A percentile compares a stretch with the other conserved stretches of the same genome.
These are phyloP conservation scores for Benitochromis conjunctus DNA, from an alignment of 2,113 vertebrate genomes.

Conservation along the genomic window DNA sequence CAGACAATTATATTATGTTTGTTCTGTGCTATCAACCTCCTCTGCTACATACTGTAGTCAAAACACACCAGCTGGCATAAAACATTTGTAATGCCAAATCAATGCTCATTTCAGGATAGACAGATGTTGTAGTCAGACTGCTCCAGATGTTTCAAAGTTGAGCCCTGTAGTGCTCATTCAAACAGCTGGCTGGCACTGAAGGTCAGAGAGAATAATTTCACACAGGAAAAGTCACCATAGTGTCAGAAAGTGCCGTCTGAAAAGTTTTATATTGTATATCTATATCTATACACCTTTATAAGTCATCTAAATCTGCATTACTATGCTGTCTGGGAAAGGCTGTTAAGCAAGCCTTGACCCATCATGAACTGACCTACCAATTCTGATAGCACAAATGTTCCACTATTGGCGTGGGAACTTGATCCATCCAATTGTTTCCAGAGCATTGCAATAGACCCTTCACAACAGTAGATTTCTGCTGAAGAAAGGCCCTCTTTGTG, in stretches of 20 bases:
- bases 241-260: background rate
- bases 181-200: constrained; percentile 19
- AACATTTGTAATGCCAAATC: background rate
- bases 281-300: background rate
- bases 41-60: background rate
- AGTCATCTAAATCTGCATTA: background rate
- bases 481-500: constrained; percentile 86
- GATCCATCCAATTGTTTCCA: constrained; percentile 85
- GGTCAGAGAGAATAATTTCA: background rate
- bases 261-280: background rate
- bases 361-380: background rate
- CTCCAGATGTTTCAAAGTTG: constrained; percentile 33
- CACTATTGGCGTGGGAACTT: constrained; percentile 83
- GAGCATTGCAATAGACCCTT: constrained; percentile 70
- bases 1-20: background rate
- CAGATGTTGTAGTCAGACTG: constrained; percentile 34
- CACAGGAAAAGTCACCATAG: background rate
- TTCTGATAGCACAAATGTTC: constrained; percentile 4
- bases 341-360: background rate
- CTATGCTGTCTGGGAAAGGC: background rate
- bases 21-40: background rate
- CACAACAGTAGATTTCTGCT: constrained; percentile 71
- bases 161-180: background rate
- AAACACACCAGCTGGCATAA: constrained; percentile 10
- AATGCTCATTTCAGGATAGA: background rate